Base-by-base conservation (phyloP, 2,113 vertebrate species). In the Perca fluviatilis region DNA sequence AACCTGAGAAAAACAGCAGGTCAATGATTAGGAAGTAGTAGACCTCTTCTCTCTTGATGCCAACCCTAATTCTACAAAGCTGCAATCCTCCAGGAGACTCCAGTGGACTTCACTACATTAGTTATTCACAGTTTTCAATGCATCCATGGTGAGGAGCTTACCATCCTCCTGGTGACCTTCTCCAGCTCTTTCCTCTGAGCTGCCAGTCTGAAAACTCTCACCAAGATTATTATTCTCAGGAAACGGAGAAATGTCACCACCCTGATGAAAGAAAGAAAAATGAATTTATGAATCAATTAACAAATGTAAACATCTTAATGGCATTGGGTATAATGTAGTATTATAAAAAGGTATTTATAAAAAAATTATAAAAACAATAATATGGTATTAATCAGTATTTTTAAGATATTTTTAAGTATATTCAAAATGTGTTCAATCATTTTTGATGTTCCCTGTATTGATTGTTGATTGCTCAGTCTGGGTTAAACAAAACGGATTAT, bases 141-240 rank as follows among this genome's bases (percentile, higher is more conserved):
- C 4, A 3, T 25, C 54, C 18, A 23, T 27, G 43, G 2, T 0
- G 27, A 47, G 0, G 13, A 50, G 68, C 96, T 96, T 89, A 99
- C 98, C 97, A 99, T 96, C 88, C 96, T 97, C 89, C 98, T 96
- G 25, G 97, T 96, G 88, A 97, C 94, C 62, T 94, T 95, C 92
- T 98, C 97, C 74, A 99, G 95, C 47, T 97, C 95, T 86, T 95
- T 94, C 90, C 95, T 97, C 83, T 98, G 97, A 47, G 96, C 92
- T 64, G 96, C 96, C 87, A 99, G 91, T 78, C 97, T 95, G 93
- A 99, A 96, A 93, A 98, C 58, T 89, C 98, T 96, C 80, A 97
- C 85, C 58, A 99, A 92, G 89, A 97, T 97, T 63, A 98, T 54
- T 81, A 99, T 94, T 89, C 97, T 96, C 93, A 98, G 80, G 83